phyloP scores from a whole-genome alignment of 2,888 invertebrate species.

The Cosmopolites sordidus region DNA sequence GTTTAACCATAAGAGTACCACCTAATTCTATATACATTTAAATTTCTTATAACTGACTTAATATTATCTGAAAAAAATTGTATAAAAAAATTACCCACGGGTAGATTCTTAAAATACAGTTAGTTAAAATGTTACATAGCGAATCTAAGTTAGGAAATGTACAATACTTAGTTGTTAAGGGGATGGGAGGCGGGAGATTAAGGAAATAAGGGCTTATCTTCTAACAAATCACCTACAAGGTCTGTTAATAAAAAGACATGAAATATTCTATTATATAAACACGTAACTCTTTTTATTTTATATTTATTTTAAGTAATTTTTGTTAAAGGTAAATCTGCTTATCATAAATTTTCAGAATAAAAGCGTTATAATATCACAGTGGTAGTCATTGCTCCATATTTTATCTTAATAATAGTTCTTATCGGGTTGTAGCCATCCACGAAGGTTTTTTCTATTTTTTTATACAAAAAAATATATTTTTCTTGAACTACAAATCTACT shows the following conservation, averaged over 20 bases:
- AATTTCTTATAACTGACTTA: slow-evolving; percentile 1
- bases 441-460: not conserved
- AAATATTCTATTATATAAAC: slow-evolving; percentile 41
- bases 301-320: slow-evolving; percentile 31
- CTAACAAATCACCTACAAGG: not conserved
- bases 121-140: no score
- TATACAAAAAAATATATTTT: not conserved
- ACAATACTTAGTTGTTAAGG: not conserved
- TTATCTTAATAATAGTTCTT: slow-evolving; percentile 27
- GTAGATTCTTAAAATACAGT: no score
- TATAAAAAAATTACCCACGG: slow-evolving; percentile 1
- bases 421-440: not conserved
- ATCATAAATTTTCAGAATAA: slow-evolving; percentile 48
- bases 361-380: slow-evolving; percentile 53
- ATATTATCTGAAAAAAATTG: not conserved
- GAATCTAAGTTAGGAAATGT: not conserved
- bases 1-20: not conserved
- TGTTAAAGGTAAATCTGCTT: slow-evolving; percentile 44
- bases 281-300: slow-evolving; percentile 31
- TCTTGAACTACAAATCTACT: slow-evolving; percentile 7
- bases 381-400: slow-evolving; percentile 52
- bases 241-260: slow-evolving; percentile 41
- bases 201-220: not conserved
- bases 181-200: no score
- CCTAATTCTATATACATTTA: not conserved